Evolutionary conservation across 2,113 vertebrate genomes (phyloP), one percentile per base, ranked within the genome.

Genomic region (Bambusicola thoracicus): DNA sequence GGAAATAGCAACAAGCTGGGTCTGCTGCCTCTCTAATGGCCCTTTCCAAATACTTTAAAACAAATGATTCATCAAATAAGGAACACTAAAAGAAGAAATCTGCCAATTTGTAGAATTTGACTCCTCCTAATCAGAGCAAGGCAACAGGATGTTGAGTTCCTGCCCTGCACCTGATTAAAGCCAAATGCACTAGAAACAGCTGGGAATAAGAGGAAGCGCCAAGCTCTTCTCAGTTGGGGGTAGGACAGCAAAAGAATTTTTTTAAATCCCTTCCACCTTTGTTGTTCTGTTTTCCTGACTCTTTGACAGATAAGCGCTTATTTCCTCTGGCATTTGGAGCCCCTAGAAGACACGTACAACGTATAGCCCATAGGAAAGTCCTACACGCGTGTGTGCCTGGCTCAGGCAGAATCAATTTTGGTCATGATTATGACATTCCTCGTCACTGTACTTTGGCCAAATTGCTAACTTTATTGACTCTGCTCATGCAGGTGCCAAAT

Each of bases 131-230:
- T 99, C 98, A 99, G 98, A 98, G 98, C 96, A 95, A 96, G 96
- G 97, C 97, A 98, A 98, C 98, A 99, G 99, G 99, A 99, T 98
- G 98, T 98, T 92, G 97, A 98, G 98, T 98, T 99, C 98, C 98
- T 98, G 98, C 97, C 97, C 98, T 98, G 96, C 96, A 98, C 98
- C 98, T 98, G 98, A 99, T 99, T 98, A 98, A 98, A 99, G 98
- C 98, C 98, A 98, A 98, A 98, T 98, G 98, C 97, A 92, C 80
- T 93, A 84, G 86, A 93, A 97, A 93, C 98, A 97, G 97, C 98
- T 98, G 98, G 98, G 96, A 87, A 77, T 73, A 81, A 94, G 95
- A 98, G 97, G 98, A 97, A 97, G 96, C 89, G 36, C 91, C 96
- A 90, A 88, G 97, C 96, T 95, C 95, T 75, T 97, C 98, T 97